Conservation (phyloP, 2,888 invertebrate species). For the Allophyes oxyacanthae region DNA sequence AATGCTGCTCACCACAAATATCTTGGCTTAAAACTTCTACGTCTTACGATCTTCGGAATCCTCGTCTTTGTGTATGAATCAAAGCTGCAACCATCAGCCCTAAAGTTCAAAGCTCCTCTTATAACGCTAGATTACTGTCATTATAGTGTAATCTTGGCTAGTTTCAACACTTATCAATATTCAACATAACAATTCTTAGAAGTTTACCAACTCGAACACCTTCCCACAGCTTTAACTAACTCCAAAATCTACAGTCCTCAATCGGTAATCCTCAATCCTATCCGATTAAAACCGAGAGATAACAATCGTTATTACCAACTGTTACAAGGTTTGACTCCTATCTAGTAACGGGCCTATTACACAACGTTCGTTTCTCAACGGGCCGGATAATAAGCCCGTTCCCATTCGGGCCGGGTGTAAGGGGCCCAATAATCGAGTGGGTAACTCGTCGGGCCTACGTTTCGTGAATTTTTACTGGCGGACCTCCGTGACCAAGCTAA, state of each 20-base stretch:
- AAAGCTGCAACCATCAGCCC: too few species aligned
- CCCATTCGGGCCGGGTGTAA: slow-evolving; percentile 66
- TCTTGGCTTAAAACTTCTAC: too few species aligned
- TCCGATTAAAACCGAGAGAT: slow-evolving; percentile 47
- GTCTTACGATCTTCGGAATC: too few species aligned
- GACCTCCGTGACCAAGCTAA: slow-evolving; percentile 49
- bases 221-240: slow-evolving; percentile 1
- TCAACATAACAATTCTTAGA: too few species aligned
- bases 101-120: too few species aligned
- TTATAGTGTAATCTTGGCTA: too few species aligned
- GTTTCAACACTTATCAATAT: too few species aligned
- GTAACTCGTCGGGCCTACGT: slow-evolving; percentile 72
- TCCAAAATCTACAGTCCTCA: not conserved
- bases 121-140: too few species aligned
- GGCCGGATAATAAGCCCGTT: slow-evolving; percentile 66
- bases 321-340: slow-evolving; percentile 39
- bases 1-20: too few species aligned
- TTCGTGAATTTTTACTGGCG: slow-evolving; percentile 78
- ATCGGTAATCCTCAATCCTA: slow-evolving; percentile 7
- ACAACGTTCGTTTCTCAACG: slow-evolving; percentile 41
- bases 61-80: too few species aligned
- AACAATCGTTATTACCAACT: slow-evolving; percentile 48
- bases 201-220: not conserved
- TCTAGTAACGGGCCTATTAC: slow-evolving; percentile 48
- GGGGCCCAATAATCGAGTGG: slow-evolving; percentile 70